Base-by-base conservation (phyloP, 2,888 invertebrate genomes). In the Parascotia fuliginaria region DNA sequence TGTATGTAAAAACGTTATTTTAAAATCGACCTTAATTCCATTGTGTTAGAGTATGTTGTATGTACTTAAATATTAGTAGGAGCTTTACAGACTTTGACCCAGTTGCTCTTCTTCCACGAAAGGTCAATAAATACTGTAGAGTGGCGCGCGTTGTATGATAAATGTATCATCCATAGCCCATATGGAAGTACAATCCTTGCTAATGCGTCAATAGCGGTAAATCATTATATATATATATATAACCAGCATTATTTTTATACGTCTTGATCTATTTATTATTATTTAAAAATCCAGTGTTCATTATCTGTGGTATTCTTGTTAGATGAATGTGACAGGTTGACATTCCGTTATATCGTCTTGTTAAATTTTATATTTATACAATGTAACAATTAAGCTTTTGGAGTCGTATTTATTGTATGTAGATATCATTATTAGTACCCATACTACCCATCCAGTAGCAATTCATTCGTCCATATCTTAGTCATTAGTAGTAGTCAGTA, bases 391-490 rank as follows among this genome's bases (percentile, higher is more conserved):
- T 63, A 61, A 75, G 66, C 62, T 70, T 83, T 80, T 78, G 61
- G 62, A 79, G 45, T 70, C 65, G 57, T 79, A 73, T 79, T 74
- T 73, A 67, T 73, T 65, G 67, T 48, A 38, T 60, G 39, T 76
- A 74, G 60, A 55, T 54, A 43, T 75, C 74, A 72, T 74, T 65
- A 57, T 70, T 79, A 81, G 72, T 65, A 70, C 75, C 82, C 81
- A 86, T 85, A 81, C 83, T 65, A 70, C 75, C 82, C 81, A 86
- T 85, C 81, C 83, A 77, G 64, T 83, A 82, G 81, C 60, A 87
- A 85, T 76, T 73, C 84, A 87, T 90, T 87, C 91, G 91, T 91
- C 91, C 91, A 90, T 88, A 83, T 83, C 80, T 78, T 90, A 91
- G 91, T 91, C 91, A 91, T 77, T 91, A 90, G 89, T 64, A n/a